Evolutionary conservation across 2,888 invertebrate genomes (phyloP).

Genomic region (Pheosia gnoma): DNA sequence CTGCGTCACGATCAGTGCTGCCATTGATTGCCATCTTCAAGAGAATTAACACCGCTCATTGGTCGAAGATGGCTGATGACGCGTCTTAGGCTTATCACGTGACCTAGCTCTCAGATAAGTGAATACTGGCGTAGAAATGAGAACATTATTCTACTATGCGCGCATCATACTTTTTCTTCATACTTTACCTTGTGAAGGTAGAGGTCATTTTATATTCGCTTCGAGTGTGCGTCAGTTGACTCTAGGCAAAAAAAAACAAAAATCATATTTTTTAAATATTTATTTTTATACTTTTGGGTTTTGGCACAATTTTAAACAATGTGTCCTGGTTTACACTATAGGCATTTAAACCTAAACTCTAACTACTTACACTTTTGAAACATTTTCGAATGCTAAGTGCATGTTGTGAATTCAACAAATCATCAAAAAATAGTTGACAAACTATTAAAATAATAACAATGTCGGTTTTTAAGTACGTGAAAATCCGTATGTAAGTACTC

Average conservation of each 20-base stretch:
- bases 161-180: no score
- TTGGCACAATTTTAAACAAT: constrained; percentile 83
- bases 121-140: no score
- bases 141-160: no score
- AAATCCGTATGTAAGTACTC: constrained; percentile 26
- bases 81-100: no score
- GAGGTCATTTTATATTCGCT: no score
- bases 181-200: no score
- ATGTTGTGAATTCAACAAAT: constrained; percentile 37
- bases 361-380: constrained; percentile 73
- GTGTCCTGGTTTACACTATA: constrained; percentile 78
- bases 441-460: constrained; percentile 47
- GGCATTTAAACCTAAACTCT: constrained; percentile 79
- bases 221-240: no score
- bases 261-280: constrained; percentile 62
- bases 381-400: constrained; percentile 60
- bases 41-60: no score
- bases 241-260: constrained; percentile 14
- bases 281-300: constrained; percentile 83
- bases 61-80: no score
- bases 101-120: no score
- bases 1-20: no score
- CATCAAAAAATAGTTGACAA: constrained; percentile 41
- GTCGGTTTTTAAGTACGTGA: constrained; percentile 41
- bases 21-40: no score